Conservation (phyloP, 2,797 vertebrate genomes). For the Clarias laeviceps region DNA sequence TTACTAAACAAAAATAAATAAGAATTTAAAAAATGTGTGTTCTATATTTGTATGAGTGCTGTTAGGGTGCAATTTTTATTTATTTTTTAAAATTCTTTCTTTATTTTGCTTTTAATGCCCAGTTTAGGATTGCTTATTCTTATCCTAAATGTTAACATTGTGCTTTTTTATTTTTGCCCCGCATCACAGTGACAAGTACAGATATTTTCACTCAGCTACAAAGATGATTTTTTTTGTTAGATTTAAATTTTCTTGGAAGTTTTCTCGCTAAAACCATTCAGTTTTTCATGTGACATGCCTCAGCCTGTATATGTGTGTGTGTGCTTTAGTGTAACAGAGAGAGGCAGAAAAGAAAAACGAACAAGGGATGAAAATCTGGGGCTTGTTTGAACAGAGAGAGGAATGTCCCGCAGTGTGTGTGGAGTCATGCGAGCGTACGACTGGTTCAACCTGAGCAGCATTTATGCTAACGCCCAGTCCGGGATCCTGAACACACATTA, state of each 20-base stretch:
- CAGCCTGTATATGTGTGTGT: slow-evolving; percentile 5
- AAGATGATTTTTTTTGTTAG: not conserved
- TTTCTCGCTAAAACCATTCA: not conserved
- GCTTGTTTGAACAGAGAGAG: slow-evolving; percentile 49
- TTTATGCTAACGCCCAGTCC: not conserved
- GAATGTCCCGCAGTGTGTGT: slow-evolving; percentile 41
- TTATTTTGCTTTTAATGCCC: not conserved
- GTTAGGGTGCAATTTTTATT: not conserved
- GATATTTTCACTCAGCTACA: not conserved
- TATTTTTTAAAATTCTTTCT: not conserved
- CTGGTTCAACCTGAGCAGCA: slow-evolving; percentile 45
- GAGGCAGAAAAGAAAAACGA: slow-evolving; percentile 23
- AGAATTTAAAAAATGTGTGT: not conserved
- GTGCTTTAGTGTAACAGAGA: slow-evolving; percentile 6
- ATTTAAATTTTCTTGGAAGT: not conserved
- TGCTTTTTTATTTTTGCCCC: not conserved
- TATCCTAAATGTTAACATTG: not conserved
- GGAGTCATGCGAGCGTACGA: slow-evolving; percentile 37
- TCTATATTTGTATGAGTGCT: not conserved
- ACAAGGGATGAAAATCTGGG: slow-evolving; percentile 30
- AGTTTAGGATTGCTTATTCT: not conserved
- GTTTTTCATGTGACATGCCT: not conserved
- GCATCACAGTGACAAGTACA: not conserved
- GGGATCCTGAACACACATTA: slow-evolving; percentile 13
- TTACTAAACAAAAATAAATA: too few species aligned